A percentile compares a stretch with the other conserved stretches of the same genome.
Evolutionary conservation across 1,140 invertebrate species (phyloP).

Genomic region (Bathynomus jamesi): DNA sequence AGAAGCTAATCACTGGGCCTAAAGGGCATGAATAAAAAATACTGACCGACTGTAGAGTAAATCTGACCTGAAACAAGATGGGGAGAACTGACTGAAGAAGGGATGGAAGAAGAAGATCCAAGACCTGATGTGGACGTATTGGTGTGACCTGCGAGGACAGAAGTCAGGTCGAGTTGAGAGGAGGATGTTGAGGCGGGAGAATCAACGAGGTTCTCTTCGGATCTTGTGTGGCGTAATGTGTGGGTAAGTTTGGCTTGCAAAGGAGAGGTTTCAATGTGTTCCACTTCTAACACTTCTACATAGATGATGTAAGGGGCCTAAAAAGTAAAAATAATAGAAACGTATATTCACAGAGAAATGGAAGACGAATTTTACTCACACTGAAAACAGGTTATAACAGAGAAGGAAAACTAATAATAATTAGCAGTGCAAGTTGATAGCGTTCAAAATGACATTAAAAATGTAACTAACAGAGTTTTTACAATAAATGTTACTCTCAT

Average conservation of each 20-base stretch:
- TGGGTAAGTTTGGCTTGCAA: conserved; percentile 66
- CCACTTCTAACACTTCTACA: conserved; percentile 89
- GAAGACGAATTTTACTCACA: too few relatives aligned
- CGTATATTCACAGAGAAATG: too few relatives aligned
- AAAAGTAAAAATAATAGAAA: neutral
- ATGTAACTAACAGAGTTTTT: too few relatives aligned
- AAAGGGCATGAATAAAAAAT: too few relatives aligned
- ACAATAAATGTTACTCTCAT: too few relatives aligned
- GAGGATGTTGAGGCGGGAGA: conserved; percentile 42
- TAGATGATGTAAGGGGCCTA: conserved; percentile 96
- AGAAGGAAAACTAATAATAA: too few relatives aligned
- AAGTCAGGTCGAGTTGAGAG: conserved; percentile 25
- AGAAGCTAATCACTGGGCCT: too few relatives aligned
- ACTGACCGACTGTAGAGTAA: too few relatives aligned
- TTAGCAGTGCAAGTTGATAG: too few relatives aligned
- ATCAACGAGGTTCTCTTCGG: conserved; percentile 75
- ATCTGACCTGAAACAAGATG: conserved; percentile 33
- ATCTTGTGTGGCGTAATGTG: conserved; percentile 77
- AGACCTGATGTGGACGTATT: conserved; percentile 29
- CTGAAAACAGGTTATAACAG: too few relatives aligned
- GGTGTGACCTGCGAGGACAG: conserved; percentile 5
- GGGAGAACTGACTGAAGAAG: conserved; percentile 35
- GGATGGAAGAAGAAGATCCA: conserved; percentile 35
- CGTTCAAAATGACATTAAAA: too few relatives aligned
- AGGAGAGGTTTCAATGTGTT: conserved; percentile 68